These are phyloP conservation scores for Mystacides longicornis DNA, from an alignment of 2,888 invertebrate species.

Conservation along the genomic window DNA sequence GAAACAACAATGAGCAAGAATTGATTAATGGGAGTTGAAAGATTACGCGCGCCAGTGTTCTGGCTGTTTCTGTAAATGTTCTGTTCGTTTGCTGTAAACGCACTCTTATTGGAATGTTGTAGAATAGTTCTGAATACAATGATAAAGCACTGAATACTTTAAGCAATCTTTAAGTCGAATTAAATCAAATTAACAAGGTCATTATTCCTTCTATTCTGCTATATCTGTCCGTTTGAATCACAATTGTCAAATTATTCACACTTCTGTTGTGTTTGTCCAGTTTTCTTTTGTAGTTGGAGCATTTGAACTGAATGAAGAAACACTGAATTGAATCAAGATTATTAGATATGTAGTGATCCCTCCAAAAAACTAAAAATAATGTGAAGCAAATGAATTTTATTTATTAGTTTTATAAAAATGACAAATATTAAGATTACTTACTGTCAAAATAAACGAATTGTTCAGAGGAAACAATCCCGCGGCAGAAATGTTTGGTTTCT, in stretches of 20 bases:
- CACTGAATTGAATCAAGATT: constrained; percentile 9
- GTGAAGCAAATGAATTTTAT: neutral
- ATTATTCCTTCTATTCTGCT: neutral
- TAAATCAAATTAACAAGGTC: neutral
- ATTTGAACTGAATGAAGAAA: neutral
- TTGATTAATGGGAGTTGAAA: no score
- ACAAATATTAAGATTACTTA: constrained; percentile 4
- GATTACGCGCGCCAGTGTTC: no score
- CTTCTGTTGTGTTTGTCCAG: neutral
- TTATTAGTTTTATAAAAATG: neutral
- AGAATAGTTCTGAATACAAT: no score
- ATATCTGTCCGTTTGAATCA: neutral
- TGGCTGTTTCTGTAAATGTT: no score
- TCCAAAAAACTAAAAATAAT: constrained; percentile 12
- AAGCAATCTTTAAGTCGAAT: no score
- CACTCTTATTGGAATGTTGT: no score
- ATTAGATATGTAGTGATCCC: constrained; percentile 11
- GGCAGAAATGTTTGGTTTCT: constrained; percentile 7
- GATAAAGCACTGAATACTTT: no score
- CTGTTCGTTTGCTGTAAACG: no score
- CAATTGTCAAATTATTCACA: neutral
- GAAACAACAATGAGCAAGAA: no score
- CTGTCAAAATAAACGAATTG: constrained; percentile 16
- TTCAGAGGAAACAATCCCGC: constrained; percentile 13
- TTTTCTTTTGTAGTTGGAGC: neutral